Percentiles rank a stretch among this genome's conserved stretches.
phyloP scores from a whole-genome alignment of 2,888 invertebrate species.

The Iselma pallidipennis region DNA sequence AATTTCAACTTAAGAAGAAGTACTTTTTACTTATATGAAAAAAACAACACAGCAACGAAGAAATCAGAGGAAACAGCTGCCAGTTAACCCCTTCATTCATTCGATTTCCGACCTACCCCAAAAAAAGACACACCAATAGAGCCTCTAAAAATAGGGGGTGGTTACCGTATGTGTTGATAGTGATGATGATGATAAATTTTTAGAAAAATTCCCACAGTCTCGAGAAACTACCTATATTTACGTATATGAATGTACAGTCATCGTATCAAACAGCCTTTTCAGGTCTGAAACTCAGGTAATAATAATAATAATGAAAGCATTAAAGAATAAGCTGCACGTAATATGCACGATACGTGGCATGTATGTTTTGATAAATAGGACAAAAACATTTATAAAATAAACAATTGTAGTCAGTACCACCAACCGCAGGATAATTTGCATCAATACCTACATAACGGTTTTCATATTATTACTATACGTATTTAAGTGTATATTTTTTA shows the following conservation, averaged over 20 bases:
- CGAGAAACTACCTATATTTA: too few relatives aligned
- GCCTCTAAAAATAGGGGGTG: neutral
- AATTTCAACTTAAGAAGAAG: too few relatives aligned
- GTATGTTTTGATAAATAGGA: constrained; percentile 19
- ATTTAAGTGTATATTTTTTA: constrained; percentile 2
- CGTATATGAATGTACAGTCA: too few relatives aligned
- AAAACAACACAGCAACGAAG: too few relatives aligned
- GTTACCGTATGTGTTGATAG: neutral
- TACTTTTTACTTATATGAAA: too few relatives aligned
- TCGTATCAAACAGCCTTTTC: too few relatives aligned
- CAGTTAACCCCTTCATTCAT: neutral
- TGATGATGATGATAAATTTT: neutral
- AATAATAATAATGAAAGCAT: neutral
- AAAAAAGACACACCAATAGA: neutral
- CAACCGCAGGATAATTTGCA: constrained; percentile 23
- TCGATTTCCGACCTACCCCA: neutral
- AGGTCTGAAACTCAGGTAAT: neutral
- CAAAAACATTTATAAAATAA: constrained; percentile 15
- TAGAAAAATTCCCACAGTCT: too few relatives aligned
- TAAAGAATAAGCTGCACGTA: constrained; percentile 12
- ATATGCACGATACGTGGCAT: neutral
- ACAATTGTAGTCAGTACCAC: constrained; percentile 11
- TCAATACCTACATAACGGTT: constrained; percentile 19
- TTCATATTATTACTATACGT: constrained; percentile 14
- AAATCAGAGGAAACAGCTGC: neutral